Evolutionary conservation across 2,113 vertebrate genomes (phyloP).

Genomic region (Tenrec ecaudatus): DNA sequence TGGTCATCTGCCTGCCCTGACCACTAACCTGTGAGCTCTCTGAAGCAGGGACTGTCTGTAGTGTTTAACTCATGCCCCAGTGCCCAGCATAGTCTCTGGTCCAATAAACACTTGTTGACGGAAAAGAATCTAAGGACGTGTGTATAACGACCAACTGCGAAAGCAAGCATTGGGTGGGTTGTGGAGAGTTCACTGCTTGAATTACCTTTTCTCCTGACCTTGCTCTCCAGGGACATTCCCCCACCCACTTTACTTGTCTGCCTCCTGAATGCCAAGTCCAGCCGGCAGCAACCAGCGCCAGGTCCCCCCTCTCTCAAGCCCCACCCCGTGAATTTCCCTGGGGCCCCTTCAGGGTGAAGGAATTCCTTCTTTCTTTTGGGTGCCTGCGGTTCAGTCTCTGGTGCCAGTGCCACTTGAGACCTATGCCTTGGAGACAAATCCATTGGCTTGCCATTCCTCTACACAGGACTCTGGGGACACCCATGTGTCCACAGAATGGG

Average conservation of each 20-base stretch:
- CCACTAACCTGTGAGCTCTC: conserved; percentile 9
- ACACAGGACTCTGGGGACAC: neutral
- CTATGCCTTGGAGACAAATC: neutral
- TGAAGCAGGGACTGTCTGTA: conserved; percentile 4
- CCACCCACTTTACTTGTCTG: conserved; percentile 12
- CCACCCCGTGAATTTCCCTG: neutral
- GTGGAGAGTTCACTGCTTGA: neutral
- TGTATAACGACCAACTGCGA: neutral
- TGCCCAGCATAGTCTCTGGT: conserved; percentile 33
- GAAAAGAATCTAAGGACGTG: conserved; percentile 21
- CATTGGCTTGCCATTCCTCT: neutral
- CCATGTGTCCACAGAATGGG: neutral
- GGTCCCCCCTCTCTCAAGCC: neutral
- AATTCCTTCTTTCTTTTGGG: neutral
- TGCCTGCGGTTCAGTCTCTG: neutral
- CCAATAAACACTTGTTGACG: conserved; percentile 65
- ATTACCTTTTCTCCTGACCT: neutral
- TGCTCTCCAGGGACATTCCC: neutral
- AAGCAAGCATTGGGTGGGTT: neutral
- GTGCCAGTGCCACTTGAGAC: neutral
- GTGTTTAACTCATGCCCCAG: neutral
- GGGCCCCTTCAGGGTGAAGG: neutral
- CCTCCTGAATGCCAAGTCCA: conserved; percentile 13
- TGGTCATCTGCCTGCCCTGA: neutral
- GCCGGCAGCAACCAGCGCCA: neutral